Percentiles rank a stretch among this genome's conserved stretches.
Conservation (phyloP, 2,888 invertebrate species). For the Pocota personata region DNA sequence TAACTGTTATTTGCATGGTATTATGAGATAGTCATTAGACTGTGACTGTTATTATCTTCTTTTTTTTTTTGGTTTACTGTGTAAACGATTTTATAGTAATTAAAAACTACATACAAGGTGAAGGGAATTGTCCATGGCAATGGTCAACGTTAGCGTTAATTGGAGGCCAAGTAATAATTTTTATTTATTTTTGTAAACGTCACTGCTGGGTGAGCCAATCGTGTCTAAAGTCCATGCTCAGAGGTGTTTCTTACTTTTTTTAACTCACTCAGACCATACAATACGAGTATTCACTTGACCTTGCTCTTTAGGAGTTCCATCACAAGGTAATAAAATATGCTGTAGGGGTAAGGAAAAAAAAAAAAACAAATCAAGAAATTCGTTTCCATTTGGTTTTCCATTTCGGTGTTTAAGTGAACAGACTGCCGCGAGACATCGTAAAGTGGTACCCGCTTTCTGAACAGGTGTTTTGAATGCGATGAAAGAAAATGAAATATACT, state of each 20-base stretch:
- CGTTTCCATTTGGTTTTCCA: not conserved
- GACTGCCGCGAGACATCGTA: not conserved
- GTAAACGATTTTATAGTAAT: not conserved
- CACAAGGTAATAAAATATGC: conserved; percentile 16
- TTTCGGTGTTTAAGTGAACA: not conserved
- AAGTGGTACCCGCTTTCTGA: not conserved
- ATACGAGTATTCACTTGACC: conserved; percentile 29
- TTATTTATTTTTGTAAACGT: not conserved
- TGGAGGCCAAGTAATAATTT: not conserved
- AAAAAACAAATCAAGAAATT: not conserved
- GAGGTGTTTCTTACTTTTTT: not conserved
- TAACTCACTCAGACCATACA: not conserved
- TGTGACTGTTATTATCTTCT: not conserved
- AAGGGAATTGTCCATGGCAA: not conserved
- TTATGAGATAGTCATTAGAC: not conserved
- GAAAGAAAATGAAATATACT: not conserved
- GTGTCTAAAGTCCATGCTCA: not conserved
- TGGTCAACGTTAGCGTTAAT: not conserved
- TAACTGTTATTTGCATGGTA: not conserved
- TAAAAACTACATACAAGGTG: not conserved
- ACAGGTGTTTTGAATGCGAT: not conserved
- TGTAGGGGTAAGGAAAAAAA: not conserved
- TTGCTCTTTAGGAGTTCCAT: conserved; percentile 47
- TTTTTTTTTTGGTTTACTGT: not conserved
- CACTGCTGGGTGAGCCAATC: not conserved